A percentile compares a stretch with the other conserved stretches of the same genome.
phyloP scores from a whole-genome alignment of 2,888 invertebrate species.

The Dinocampus coccinellae region DNA sequence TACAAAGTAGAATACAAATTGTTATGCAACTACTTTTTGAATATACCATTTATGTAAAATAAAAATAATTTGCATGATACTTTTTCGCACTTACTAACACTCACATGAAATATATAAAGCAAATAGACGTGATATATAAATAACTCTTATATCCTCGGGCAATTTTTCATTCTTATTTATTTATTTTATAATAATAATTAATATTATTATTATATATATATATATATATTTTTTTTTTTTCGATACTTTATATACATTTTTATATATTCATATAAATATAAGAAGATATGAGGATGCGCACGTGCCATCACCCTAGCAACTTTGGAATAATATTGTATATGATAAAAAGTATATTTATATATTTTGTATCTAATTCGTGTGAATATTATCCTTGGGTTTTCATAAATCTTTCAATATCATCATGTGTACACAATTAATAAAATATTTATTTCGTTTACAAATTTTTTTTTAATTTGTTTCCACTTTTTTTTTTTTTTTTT shows the following conservation, averaged over 20 bases:
- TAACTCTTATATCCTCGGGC: background rate
- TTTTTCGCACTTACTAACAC: background rate
- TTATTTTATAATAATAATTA: no score
- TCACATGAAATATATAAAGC: background rate
- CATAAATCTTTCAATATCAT: background rate
- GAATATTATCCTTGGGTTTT: background rate
- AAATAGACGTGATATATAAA: background rate
- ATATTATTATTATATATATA: no score
- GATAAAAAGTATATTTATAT: no score
- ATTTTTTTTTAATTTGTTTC: background rate
- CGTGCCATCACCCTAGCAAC: conserved; percentile 17
- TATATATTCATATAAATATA: background rate
- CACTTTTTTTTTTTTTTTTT: no score
- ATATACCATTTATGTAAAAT: background rate
- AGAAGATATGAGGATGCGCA: background rate
- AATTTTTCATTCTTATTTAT: no score
- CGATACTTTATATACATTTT: background rate
- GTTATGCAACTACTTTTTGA: background rate
- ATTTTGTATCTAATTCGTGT: background rate
- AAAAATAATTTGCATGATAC: background rate
- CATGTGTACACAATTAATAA: background rate
- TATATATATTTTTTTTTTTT: background rate
- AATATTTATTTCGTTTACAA: background rate
- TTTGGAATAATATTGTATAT: background rate
- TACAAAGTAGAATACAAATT: background rate